These are phyloP conservation scores for Scolopax rusticola DNA, from an alignment of 2,797 vertebrate genomes.

Conservation along the genomic window DNA sequence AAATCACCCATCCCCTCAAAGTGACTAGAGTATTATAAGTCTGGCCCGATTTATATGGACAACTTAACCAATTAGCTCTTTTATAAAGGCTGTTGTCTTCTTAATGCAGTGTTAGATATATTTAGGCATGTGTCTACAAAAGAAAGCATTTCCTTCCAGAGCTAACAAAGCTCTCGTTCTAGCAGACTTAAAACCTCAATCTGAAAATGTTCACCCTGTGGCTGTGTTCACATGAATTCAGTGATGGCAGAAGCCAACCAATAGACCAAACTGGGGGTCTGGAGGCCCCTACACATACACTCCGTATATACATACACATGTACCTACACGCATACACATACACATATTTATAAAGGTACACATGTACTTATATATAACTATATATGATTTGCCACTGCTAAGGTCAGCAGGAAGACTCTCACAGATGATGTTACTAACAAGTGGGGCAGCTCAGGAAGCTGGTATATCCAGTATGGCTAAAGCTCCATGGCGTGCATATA, in stretches of 20 bases:
- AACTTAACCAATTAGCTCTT: conserved; percentile 34
- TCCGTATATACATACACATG: neutral
- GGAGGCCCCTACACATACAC: neutral
- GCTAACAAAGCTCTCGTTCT: neutral
- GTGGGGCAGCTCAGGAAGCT: neutral
- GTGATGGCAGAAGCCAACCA: neutral
- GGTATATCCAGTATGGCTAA: neutral
- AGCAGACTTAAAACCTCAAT: neutral
- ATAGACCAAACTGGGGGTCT: neutral
- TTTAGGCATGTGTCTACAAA: conserved; percentile 10
- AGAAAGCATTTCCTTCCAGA: neutral
- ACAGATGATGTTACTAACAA: neutral
- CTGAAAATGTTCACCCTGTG: neutral
- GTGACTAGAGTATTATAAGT: neutral
- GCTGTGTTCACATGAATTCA: neutral
- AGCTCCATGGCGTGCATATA: rapidly evolving
- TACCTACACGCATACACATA: neutral
- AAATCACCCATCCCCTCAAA: conserved; percentile 20
- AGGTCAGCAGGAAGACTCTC: neutral
- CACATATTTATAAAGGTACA: neutral
- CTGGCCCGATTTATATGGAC: neutral
- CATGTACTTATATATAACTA: rapidly evolving
- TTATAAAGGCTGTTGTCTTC: neutral
- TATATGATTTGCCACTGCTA: neutral
- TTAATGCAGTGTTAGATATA: conserved; percentile 27